Conservation (phyloP, 2,888 invertebrate genomes). For the Agriopis leucophaearia region DNA sequence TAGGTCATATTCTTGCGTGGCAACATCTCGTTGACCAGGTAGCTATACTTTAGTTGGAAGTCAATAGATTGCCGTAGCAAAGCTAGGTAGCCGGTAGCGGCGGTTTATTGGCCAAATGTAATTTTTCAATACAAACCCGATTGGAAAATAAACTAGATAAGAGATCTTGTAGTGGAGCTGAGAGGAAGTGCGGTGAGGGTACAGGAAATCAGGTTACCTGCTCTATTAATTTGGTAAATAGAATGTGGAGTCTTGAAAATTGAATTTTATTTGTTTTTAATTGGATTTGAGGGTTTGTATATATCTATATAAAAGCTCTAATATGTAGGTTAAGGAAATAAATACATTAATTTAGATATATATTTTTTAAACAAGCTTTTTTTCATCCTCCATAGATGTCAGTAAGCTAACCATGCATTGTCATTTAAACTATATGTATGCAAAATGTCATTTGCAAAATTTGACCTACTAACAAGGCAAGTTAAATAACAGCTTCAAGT, state of each 20-base stretch:
- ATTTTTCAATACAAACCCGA: slow-evolving; percentile 34
- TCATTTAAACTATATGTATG: too few relatives aligned
- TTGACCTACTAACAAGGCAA: too few relatives aligned
- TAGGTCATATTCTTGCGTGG: background rate
- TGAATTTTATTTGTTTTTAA: background rate
- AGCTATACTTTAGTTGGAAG: slow-evolving; percentile 29
- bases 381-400: too few relatives aligned
- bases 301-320: background rate
- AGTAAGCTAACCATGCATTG: too few relatives aligned
- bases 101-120: slow-evolving; percentile 28
- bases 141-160: slow-evolving; percentile 27
- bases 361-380: too few relatives aligned
- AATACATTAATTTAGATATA: too few relatives aligned
- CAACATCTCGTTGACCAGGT: slow-evolving; percentile 10
- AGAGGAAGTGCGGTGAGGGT: slow-evolving; percentile 7
- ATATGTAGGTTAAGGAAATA: too few relatives aligned
- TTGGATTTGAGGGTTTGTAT: background rate
- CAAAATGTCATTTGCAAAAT: too few relatives aligned
- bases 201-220: slow-evolving; percentile 1
- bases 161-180: background rate
- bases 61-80: slow-evolving; percentile 15
- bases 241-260: background rate
- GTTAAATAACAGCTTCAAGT: too few relatives aligned
- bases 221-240: slow-evolving; percentile 5
- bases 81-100: slow-evolving; percentile 16